Evolutionary conservation across 2,113 vertebrate species (phyloP).

Genomic region (Varanus salvator): DNA sequence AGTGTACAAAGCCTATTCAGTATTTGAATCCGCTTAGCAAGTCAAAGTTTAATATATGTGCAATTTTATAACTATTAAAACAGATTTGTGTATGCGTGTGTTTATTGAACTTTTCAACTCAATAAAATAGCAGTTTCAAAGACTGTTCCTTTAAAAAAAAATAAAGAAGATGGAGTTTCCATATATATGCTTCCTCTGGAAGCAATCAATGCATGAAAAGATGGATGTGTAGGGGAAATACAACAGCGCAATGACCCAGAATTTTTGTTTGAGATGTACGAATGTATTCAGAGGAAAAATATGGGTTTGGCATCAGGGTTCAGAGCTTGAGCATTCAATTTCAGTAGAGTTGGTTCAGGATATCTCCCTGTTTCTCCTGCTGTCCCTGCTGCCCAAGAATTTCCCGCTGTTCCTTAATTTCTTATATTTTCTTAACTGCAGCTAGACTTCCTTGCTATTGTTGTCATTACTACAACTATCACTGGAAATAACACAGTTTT

Average conservation of each 20-base stretch:
- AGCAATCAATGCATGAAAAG: constrained; percentile 10
- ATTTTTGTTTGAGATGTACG: not conserved
- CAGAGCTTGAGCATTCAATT: not conserved
- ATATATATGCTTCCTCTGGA: not conserved
- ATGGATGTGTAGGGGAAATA: not conserved
- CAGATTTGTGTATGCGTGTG: not conserved
- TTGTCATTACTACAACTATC: not conserved
- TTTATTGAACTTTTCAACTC: constrained; percentile 26
- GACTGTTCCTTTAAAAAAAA: not conserved
- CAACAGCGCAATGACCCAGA: not conserved
- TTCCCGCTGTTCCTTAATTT: not conserved
- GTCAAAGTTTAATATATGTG: constrained; percentile 27
- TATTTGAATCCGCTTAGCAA: constrained; percentile 28
- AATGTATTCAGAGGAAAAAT: too few species aligned
- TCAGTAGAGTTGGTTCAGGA: not conserved
- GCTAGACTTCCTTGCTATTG: not conserved
- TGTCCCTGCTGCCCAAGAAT: not conserved
- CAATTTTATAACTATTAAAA: constrained; percentile 38
- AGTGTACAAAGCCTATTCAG: constrained; percentile 21
- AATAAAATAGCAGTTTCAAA: constrained; percentile 8
- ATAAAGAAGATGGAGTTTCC: constrained; percentile 19
- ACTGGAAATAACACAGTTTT: not conserved
- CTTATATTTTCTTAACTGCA: not conserved
- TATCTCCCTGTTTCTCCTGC: not conserved
- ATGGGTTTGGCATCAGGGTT: not conserved